Conservation (phyloP, 2,797 vertebrate species). For the Microchirus variegatus region DNA sequence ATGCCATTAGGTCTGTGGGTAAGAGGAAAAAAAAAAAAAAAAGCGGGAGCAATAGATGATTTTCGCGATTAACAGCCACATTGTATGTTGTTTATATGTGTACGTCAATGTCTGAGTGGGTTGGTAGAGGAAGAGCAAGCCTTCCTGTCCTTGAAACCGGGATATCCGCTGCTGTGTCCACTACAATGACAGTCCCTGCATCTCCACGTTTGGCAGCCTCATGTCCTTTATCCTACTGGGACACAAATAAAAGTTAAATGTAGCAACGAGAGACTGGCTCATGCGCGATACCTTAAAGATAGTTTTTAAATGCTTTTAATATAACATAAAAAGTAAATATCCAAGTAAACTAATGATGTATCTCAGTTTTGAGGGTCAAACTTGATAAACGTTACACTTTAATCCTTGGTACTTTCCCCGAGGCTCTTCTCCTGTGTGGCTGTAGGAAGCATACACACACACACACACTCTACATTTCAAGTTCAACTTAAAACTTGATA, state of each 20-base stretch:
- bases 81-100: constrained; percentile 37
- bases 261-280: constrained; percentile 14
- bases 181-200: constrained; percentile 51
- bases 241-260: constrained; percentile 26
- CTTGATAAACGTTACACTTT: too few species aligned
- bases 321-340: too few species aligned
- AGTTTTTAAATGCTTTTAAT: background rate
- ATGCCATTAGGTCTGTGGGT: background rate
- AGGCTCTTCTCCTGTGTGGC: too few species aligned
- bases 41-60: constrained; percentile 9
- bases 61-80: constrained; percentile 44
- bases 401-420: too few species aligned
- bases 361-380: too few species aligned
- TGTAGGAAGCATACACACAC: too few species aligned
- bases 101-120: constrained; percentile 50
- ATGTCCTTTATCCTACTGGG: constrained; percentile 38
- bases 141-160: constrained; percentile 83
- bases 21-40: constrained; percentile 2
- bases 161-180: constrained; percentile 78
- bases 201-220: constrained; percentile 37
- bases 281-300: background rate
- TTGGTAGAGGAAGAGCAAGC: constrained; percentile 73
- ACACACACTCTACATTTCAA: too few species aligned
- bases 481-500: too few species aligned
- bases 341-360: too few species aligned